Base-by-base conservation (phyloP, 2,113 vertebrate genomes). In the Dasyurus viverrinus region DNA sequence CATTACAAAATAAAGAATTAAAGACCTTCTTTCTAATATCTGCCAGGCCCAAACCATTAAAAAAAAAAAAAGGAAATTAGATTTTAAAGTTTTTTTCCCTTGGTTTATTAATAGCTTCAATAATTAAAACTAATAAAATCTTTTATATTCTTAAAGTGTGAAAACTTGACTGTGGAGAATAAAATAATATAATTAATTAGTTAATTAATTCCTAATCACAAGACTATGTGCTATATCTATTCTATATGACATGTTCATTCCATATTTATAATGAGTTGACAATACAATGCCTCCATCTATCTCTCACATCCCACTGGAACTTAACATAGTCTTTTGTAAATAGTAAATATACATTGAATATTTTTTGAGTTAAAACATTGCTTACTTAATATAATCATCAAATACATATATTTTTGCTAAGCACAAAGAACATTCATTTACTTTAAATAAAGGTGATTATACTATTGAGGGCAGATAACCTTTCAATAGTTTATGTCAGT, bases 101-200 rank as follows among this genome's bases (percentile, higher is more conserved):
- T 92, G 27, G 68, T 95, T 94, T 97, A 96, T 92, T 95, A 95
- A 96, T 93, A 94, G 89, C 27, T 95, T 97, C 48, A 92, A 94
- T 27, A 97, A 96, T 97, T 97, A 97, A 93, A 90, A 19, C 94
- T 96, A 97, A 97, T 91, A 95, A 93, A 92, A 96, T 93, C 94
- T 94, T 91, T 95, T 89, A 89, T 54, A 54, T 90, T 95, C 90
- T 96, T 91, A 57, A 93, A 97, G 95, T 94, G 23, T 95, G 90
- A 46, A 96, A 93, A 53, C 14, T 52, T 94, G 54, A 89, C 91
- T 91, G 11, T 55, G 25, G 47, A 92, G 50, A 42, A 96, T 53
- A 96, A 96, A 96, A 27, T 90, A 90, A 95, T 53, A 42, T 55
- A 95, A 93, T 96, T 53, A 95, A 93, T 96, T 94, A 93, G 95